Evolutionary conservation across 2,888 invertebrate genomes (phyloP).

Genomic region (Leucania comma): DNA sequence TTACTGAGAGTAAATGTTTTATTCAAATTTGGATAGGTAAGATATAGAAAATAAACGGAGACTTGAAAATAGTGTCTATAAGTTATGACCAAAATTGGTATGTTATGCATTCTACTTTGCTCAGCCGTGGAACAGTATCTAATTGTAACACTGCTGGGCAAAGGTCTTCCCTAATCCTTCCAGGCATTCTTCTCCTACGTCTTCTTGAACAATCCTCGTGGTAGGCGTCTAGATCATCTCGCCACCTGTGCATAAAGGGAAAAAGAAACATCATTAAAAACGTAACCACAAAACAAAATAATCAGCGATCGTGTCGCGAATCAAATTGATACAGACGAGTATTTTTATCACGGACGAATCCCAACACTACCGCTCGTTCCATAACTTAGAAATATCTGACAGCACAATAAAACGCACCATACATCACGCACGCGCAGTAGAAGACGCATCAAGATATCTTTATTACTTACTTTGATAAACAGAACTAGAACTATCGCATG

Average conservation of each 20-base stretch:
- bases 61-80: neutral
- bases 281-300: constrained; percentile 24
- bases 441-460: constrained; percentile 80
- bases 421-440: constrained; percentile 67
- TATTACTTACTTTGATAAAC: constrained; percentile 83
- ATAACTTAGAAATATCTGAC: constrained; percentile 50
- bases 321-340: constrained; percentile 27
- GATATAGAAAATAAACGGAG: neutral
- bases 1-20: neutral
- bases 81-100: neutral
- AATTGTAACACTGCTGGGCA: no score
- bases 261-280: constrained; percentile 13
- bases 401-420: constrained; percentile 62
- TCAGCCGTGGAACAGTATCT: no score
- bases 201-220: no score
- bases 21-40: neutral
- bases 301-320: constrained; percentile 16
- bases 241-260: neutral
- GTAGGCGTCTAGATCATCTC: no score
- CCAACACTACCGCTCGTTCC: constrained; percentile 33
- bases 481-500: constrained; percentile 79
- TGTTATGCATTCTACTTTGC: neutral
- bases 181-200: no score
- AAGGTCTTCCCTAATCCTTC: no score
- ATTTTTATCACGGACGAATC: constrained; percentile 25